Evolutionary conservation across 2,113 vertebrate genomes (phyloP), one percentile per base, ranked within the genome.

Genomic region (Collichthys lucidus): DNA sequence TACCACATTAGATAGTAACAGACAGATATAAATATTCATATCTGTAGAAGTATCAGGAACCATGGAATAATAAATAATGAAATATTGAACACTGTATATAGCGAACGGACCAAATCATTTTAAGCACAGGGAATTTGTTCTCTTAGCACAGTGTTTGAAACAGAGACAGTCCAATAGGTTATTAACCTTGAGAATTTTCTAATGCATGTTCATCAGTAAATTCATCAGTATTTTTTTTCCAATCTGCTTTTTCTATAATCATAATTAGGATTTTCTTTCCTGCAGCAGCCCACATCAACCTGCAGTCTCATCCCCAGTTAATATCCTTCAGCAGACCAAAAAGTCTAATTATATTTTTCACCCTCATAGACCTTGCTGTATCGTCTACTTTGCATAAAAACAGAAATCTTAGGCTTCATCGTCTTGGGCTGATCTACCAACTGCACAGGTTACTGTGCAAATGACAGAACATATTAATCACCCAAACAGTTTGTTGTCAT

Each of bases 381-480:
- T 67, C 12, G 0, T 66, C 82, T 80, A 74, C 80, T 92, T 91
- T 84, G 79, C 84, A 88, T 85, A 88, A 84, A 87, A 76, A 76
- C 64, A 24, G 26, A 74, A 82, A 84, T 83, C 71, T 75, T 31
- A 14, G 47, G 31, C 63, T 78, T 90, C 52, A 68, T 91, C 74
- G 57, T 86, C 72, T 69, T 64, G 44, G 80, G 56, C 63, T 69
- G 77, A 83, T 83, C 81, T 65, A 65, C 56, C 74, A 79, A 57
- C 84, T 73, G 70, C 77, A 83, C 74, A 92, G 86, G 86, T 91
- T 86, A 90, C 86, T 84, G 79, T 22, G 11, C 49, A 40, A 69
- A 74, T 87, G 87, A 92, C 85, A 84, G 87, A 88, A 91, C 87
- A 88, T 88, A 89, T 91, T 75, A 91, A 92, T 93, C 92, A 92